These are phyloP conservation scores for Tiaroga cobitis DNA, from an alignment of 2,797 vertebrate genomes.

Conservation along the genomic window DNA sequence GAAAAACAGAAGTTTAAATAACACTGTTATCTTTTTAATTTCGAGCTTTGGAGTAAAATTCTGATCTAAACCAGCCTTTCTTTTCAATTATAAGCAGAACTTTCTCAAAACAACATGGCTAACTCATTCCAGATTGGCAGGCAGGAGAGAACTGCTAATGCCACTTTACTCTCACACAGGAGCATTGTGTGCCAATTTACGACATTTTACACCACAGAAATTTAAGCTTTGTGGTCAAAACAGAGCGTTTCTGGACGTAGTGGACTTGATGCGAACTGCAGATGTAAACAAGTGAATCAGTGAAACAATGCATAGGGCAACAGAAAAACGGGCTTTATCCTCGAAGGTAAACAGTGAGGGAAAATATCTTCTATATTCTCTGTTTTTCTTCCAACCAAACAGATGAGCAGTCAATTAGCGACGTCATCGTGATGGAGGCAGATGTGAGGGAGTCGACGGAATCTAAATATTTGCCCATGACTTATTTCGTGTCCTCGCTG, in stretches of 20 bases:
- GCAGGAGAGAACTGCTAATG: conserved; percentile 1
- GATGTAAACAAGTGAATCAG: conserved; percentile 18
- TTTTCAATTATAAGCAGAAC: background rate
- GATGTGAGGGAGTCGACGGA: conserved; percentile 9
- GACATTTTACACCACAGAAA: background rate
- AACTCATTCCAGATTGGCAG: conserved; percentile 18
- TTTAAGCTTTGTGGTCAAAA: background rate
- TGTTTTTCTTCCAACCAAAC: conserved; percentile 21
- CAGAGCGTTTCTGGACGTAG: background rate
- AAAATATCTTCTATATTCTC: conserved; percentile 22
- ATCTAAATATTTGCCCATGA: conserved; percentile 55
- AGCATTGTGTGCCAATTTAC: conserved; percentile 4
- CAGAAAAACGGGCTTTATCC: background rate
- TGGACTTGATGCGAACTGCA: background rate
- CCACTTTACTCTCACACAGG: background rate
- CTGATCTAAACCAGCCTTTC: background rate
- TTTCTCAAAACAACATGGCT: conserved; percentile 1
- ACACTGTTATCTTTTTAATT: background rate
- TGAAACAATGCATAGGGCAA: conserved; percentile 8
- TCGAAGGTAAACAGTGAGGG: conserved; percentile 8
- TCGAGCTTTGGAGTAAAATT: background rate
- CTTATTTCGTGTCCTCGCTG: conserved; percentile 22
- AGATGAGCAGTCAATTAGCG: conserved; percentile 12
- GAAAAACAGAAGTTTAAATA: background rate
- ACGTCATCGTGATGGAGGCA: conserved; percentile 9